Base-by-base conservation (phyloP, 2,113 vertebrate species). In the Tinamus guttatus region DNA sequence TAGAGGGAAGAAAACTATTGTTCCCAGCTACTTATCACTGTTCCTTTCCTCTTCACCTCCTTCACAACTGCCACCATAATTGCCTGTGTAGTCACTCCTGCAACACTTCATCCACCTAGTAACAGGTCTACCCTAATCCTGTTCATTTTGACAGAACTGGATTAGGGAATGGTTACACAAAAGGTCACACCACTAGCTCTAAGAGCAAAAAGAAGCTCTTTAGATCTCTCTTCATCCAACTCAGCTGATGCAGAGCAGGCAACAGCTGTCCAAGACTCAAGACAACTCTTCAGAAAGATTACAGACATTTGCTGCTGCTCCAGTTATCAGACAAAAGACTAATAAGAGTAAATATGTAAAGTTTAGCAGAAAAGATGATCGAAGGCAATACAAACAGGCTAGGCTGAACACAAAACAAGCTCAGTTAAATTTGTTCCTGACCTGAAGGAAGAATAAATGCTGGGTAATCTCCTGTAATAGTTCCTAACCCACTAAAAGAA, bases 391-490 rank as follows among this genome's bases (percentile, higher is more conserved):
- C 83, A 68, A 67, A 79, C 59, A 34, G 56, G 76, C n/a, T 56
- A 20, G 51, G 34, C 62, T 67, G 78, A 91, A 92, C 47, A 83
- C 69, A 87, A 56, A 85, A 89, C 28, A 43, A 83, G 91, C 83
- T 91, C 4, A 30, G 79, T 64, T 88, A 94, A 65, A 8, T 45
- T 36, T 59, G 73, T 81, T 93, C 49, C 97, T 97, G 70, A 99
- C 99, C 98, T 99, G 99, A 96, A 99, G 98, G 91, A 99, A 99
- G 96, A 99, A 99, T 70, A 99, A 98, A 91, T 99, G 99, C 91
- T 99, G 99, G 18, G 99, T 99, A 73, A 99, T 99, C 97, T 99
- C 99, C 97, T 99, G 99, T 59, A 99, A 98, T 16, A 99, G 98
- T 81, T 99, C 99, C 51, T 99, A 89, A 92, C 30, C 41, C 36